These are phyloP conservation scores for Takifugu flavidus DNA, from an alignment of 2,113 vertebrate species.

Conservation along the genomic window DNA sequence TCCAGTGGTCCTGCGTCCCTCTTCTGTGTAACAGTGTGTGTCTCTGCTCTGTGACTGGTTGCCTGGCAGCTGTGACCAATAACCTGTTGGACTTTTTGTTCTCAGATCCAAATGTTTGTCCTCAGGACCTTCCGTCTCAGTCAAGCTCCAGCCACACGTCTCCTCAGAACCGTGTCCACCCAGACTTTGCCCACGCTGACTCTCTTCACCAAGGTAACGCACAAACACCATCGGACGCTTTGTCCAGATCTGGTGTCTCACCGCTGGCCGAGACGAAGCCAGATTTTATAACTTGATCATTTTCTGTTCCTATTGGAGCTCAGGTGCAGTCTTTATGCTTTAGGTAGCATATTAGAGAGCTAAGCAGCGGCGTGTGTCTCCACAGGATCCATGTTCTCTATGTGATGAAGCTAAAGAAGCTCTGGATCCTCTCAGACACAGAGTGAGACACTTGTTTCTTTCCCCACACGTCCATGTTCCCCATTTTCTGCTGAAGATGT, in stretches of 20 bases:
- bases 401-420: constrained; percentile 59
- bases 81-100: constrained; percentile 25
- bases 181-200: constrained; percentile 48
- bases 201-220: constrained; percentile 56
- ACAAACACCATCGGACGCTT: background rate
- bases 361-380: background rate
- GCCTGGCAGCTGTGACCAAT: constrained; percentile 3
- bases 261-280: background rate
- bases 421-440: constrained; percentile 46
- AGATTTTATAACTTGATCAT: background rate
- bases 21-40: no score
- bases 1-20: no score
- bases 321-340: no score
- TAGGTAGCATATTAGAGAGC: no score
- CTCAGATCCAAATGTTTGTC: constrained; percentile 51
- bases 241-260: background rate
- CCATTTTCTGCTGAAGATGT: no score
- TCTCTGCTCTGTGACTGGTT: constrained; percentile 21
- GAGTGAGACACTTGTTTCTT: constrained; percentile 34
- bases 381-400: constrained; percentile 57
- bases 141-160: constrained; percentile 17
- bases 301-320: no score
- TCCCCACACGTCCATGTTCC: background rate
- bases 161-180: constrained; percentile 24
- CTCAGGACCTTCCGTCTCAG: constrained; percentile 18